Percentiles rank a stretch among this genome's conserved stretches.
phyloP scores from a whole-genome alignment of 92 coral and sea anemone genomes.

The Heteractis magnifica region DNA sequence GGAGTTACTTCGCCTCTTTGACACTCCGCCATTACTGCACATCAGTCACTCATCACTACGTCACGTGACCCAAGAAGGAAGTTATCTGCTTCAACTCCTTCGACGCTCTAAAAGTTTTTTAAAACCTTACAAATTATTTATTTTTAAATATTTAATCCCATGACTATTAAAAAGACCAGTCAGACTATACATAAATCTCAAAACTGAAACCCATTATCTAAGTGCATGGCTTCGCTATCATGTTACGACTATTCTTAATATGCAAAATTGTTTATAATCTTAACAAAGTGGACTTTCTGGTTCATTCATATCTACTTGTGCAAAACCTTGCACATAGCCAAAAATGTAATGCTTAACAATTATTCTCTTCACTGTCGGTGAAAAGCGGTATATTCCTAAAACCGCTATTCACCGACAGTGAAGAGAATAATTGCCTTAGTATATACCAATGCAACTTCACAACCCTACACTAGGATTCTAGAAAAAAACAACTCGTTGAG shows the following conservation, averaged over 20 bases:
- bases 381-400: too few species aligned
- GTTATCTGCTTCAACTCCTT: background rate
- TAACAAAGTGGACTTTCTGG: background rate
- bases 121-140: background rate
- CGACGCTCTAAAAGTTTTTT: background rate
- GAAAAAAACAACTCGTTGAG: too few species aligned
- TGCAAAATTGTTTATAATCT: background rate
- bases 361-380: too few species aligned
- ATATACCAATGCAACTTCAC: too few species aligned
- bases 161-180: background rate
- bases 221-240: background rate
- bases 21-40: constrained; percentile 23
- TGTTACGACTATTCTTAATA: background rate
- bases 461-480: too few species aligned
- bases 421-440: too few species aligned
- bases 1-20: constrained; percentile 5
- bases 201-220: background rate
- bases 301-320: background rate
- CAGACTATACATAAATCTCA: background rate
- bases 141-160: background rate
- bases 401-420: too few species aligned
- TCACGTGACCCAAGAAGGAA: constrained; percentile 9
- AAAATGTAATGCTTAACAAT: background rate
- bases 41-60: background rate
- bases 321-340: background rate